Base-by-base conservation (phyloP, 2,113 vertebrate species). In the Megaceryle torquata region DNA sequence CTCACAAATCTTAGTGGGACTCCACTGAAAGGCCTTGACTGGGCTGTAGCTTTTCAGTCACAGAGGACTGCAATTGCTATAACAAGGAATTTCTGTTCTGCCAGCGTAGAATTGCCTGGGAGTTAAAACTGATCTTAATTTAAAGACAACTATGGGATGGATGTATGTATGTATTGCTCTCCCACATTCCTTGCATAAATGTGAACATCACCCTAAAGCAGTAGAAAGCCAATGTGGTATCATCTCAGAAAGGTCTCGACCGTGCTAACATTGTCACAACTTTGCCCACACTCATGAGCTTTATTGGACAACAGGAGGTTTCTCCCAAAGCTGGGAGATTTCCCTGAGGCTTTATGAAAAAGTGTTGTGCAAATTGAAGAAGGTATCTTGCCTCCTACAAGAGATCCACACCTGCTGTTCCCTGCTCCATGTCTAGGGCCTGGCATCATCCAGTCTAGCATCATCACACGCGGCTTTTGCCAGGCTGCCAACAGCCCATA, bases 401-500 rank as follows among this genome's bases (percentile, higher is more conserved):
- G 46, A 92, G 76, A 81, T 88, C 61, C 48, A 65, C 82, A 71
- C 81, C 82, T 92, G 70, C 86, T 92, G 54, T 86, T 93, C 51
- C 48, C 75, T 56, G 77, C 59, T 85, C 67, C 63, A 3, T 7
- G 61, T 35, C 82, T 88, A 22, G 35, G 70, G 80, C 81, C 81
- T 43, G 53, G 86, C 56, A 67, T 48, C 75, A 79, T 22, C 80
- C 90, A 79, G 91, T 61, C 86, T 95, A 20, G 82, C 50, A 1
- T 35, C 57, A 25, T 74, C 88, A 39, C 92, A 84, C 65, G 50
- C 41, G 1, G 67, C 63, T 76, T 81, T 18, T 96, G 80, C 84
- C 71, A 75, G 72, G 76, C 88, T 93, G 92, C 88, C 78, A 86
- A 16, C 77, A 96, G 86, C 91, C 88, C 90, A 29, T 76, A 43